phyloP scores from a whole-genome alignment of 92 coral and sea anemone genomes.

The Metridium senile region DNA sequence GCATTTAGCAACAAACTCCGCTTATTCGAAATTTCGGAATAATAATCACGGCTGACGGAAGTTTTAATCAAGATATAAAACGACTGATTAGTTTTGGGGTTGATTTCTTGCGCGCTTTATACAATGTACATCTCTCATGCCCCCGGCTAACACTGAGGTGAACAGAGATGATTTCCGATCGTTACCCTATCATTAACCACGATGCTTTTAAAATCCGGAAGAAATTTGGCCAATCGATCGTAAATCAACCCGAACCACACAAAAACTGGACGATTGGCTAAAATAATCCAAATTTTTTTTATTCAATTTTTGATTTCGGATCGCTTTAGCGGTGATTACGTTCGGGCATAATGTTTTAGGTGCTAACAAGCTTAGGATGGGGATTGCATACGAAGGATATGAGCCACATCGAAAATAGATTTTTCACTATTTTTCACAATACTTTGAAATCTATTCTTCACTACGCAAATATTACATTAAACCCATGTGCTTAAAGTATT shows the following conservation, averaged over 20 bases:
- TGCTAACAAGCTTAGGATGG: slow-evolving; percentile 8
- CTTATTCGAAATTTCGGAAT: not conserved
- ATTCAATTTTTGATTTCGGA: not conserved
- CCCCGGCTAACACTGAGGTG: not conserved
- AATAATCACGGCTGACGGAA: not conserved
- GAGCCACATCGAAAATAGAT: no score
- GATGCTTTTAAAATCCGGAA: not conserved
- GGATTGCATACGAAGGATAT: no score
- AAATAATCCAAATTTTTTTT: no score
- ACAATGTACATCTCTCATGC: not conserved
- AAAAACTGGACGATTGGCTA: not conserved
- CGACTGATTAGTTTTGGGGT: not conserved
- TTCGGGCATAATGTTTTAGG: not conserved
- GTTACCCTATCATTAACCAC: not conserved
- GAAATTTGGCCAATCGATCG: not conserved
- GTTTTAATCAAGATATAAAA: not conserved
- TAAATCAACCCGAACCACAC: not conserved
- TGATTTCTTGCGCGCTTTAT: not conserved
- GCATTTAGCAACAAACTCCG: not conserved
- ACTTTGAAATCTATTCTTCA: no score
- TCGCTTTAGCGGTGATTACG: not conserved
- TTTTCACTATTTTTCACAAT: no score
- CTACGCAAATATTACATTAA: no score
- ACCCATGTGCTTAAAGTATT: no score
- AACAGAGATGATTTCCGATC: not conserved